Percentiles rank a stretch among this genome's conserved stretches.
These are phyloP conservation scores for Clarias fuscus DNA, from an alignment of 2,797 vertebrate species.

Conservation along the genomic window DNA sequence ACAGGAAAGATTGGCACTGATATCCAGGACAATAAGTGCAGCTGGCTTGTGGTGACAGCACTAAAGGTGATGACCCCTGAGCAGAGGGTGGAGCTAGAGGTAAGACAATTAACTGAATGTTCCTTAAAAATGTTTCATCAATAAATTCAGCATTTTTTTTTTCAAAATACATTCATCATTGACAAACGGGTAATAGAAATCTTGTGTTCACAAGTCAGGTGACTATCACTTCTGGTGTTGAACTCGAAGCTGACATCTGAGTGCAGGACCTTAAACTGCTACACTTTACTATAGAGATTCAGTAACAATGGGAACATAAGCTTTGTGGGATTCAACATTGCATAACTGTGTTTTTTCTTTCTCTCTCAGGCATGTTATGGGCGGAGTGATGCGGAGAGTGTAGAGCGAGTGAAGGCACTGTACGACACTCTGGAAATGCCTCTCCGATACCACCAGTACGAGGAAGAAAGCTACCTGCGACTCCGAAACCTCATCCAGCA, in stretches of 20 bases:
- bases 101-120: conserved; percentile 53
- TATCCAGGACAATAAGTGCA: conserved; percentile 98
- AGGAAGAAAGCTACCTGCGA: conserved; percentile 84
- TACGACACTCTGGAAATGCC: conserved; percentile 80
- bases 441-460: conserved; percentile 73
- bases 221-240: not conserved
- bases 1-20: conserved; percentile 97
- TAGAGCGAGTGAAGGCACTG: conserved; percentile 84
- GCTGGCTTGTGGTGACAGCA: conserved; percentile 93
- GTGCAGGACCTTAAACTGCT: not conserved
- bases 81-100: conserved; percentile 85
- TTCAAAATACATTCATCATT: not conserved
- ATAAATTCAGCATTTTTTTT: not conserved
- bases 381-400: conserved; percentile 77
- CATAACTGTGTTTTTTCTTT: not conserved
- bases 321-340: not conserved
- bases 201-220: not conserved
- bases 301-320: not conserved
- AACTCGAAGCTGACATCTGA: not conserved
- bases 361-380: conserved; percentile 86
- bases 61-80: conserved; percentile 77
- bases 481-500: conserved; percentile 80
- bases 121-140: not conserved
- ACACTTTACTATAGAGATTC: not conserved
- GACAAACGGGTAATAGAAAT: not conserved